A percentile compares a stretch with the other conserved stretches of the same genome.
Evolutionary conservation across 2,888 invertebrate species (phyloP).

Genomic region (Drosophila prostipennis): DNA sequence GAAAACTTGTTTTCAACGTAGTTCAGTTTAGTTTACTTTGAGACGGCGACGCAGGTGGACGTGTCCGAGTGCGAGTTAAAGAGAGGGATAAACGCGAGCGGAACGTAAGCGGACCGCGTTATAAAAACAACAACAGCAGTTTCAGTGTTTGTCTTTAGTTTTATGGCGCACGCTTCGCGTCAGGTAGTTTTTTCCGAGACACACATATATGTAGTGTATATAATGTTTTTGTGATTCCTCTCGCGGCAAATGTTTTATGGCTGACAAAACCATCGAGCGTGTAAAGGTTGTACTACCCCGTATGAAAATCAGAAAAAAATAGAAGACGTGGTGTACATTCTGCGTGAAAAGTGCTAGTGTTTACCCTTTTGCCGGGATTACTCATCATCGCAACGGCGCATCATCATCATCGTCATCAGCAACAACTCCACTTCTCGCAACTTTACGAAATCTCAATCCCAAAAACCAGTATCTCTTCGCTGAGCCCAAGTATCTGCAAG

Average conservation of each 20-base stretch:
- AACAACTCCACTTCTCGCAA: conserved; percentile 40
- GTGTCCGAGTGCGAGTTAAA: conserved; percentile 58
- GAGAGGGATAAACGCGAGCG: conserved; percentile 52
- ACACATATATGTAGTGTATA: conserved; percentile 11
- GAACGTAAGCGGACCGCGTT: conserved; percentile 56
- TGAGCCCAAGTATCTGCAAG: conserved; percentile 74
- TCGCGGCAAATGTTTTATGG: conserved; percentile 45
- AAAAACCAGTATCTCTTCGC: conserved; percentile 68
- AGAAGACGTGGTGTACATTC: conserved; percentile 24
- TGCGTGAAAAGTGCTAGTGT: conserved; percentile 33
- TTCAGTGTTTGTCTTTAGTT: conserved; percentile 62
- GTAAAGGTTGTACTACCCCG: conserved; percentile 61
- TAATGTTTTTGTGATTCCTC: conserved; percentile 38
- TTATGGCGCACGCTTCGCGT: conserved; percentile 71
- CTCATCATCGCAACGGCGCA: conserved; percentile 51
- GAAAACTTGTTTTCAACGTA: conserved; percentile 83
- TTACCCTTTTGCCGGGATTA: conserved; percentile 56
- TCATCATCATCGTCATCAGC: conserved; percentile 25
- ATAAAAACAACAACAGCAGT: conserved; percentile 48
- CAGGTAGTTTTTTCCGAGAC: conserved; percentile 67
- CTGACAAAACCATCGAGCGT: conserved; percentile 61
- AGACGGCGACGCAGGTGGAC: conserved; percentile 83
- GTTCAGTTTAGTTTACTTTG: conserved; percentile 82
- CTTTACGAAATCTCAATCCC: conserved; percentile 65
- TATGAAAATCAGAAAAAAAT: conserved; percentile 6